Percentiles rank a stretch among this genome's conserved stretches.
These are phyloP conservation scores for Protosalanx chinensis DNA, from an alignment of 2,797 vertebrate genomes.

Conservation along the genomic window DNA sequence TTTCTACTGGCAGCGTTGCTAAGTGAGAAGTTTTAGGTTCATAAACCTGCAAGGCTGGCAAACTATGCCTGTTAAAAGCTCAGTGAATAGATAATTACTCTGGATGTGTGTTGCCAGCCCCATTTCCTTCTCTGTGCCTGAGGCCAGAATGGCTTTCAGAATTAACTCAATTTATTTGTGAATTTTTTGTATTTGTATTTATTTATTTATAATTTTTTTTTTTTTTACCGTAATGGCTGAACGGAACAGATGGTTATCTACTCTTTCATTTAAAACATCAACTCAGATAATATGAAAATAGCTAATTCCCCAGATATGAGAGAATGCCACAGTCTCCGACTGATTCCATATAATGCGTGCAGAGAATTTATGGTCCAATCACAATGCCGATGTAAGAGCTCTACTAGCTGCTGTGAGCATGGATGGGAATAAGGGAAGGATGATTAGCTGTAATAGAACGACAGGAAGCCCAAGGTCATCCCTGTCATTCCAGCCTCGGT, in stretches of 20 bases:
- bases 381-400: conserved; percentile 7
- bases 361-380: not conserved
- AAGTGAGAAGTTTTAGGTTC: conserved; percentile 13
- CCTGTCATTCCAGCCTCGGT: conserved; percentile 17
- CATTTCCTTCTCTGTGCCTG: not conserved
- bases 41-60: not conserved
- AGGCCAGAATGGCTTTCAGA: too few species aligned
- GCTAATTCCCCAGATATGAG: conserved; percentile 1
- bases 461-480: conserved; percentile 19
- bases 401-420: conserved; percentile 14
- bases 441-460: not conserved
- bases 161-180: too few species aligned
- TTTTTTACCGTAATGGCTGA: too few species aligned
- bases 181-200: too few species aligned
- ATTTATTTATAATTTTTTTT: too few species aligned
- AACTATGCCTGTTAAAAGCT: not conserved
- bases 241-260: too few species aligned
- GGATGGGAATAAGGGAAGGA: conserved; percentile 12
- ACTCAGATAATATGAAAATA: not conserved
- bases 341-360: conserved; percentile 4
- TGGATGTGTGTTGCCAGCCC: not conserved
- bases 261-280: not conserved
- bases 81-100: conserved; percentile 6
- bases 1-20: conserved; percentile 13
- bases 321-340: not conserved